These are phyloP conservation scores for Montipora efflorescens DNA, from an alignment of 64 coral and sea anemone genomes.

Conservation along the genomic window DNA sequence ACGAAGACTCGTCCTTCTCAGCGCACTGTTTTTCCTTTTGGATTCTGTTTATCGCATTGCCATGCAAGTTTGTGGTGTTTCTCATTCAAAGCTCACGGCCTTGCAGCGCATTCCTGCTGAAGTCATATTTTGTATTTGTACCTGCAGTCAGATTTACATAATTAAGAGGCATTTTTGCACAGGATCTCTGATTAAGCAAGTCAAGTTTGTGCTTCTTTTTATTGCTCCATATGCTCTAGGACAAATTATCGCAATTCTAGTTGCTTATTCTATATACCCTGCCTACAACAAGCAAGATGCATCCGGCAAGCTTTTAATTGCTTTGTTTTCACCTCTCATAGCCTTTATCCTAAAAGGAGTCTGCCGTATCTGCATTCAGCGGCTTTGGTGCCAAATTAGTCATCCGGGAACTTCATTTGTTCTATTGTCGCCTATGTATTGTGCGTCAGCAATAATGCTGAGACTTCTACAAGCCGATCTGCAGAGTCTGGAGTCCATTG, in stretches of 20 bases:
- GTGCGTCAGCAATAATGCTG: slow-evolving; percentile 22
- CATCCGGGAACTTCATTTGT: slow-evolving; percentile 39
- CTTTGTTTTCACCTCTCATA: not conserved
- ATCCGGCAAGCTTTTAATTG: slow-evolving; percentile 2
- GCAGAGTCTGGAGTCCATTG: slow-evolving; percentile 1
- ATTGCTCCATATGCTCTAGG: not conserved
- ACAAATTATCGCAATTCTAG: not conserved
- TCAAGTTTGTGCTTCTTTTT: not conserved
- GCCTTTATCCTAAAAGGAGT: not conserved
- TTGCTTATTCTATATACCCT: not conserved
- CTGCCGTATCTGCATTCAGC: not conserved
- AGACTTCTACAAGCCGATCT: slow-evolving; percentile 33
- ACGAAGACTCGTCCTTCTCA: not conserved
- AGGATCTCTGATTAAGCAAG: not conserved
- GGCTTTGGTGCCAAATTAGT: slow-evolving; percentile 12
- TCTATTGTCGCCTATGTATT: not conserved
- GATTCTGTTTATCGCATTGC: slow-evolving; percentile 12
- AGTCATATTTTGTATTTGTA: not conserved
- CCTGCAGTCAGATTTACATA: not conserved
- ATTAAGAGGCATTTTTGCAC: not conserved
- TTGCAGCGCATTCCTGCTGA: not conserved
- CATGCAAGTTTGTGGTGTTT: not conserved
- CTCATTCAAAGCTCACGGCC: not conserved
- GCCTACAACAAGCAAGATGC: slow-evolving; percentile 11
- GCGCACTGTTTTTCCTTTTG: not conserved